These are phyloP conservation scores for Poeciliopsis infans DNA, from an alignment of 2,797 vertebrate genomes.

Conservation along the genomic window DNA sequence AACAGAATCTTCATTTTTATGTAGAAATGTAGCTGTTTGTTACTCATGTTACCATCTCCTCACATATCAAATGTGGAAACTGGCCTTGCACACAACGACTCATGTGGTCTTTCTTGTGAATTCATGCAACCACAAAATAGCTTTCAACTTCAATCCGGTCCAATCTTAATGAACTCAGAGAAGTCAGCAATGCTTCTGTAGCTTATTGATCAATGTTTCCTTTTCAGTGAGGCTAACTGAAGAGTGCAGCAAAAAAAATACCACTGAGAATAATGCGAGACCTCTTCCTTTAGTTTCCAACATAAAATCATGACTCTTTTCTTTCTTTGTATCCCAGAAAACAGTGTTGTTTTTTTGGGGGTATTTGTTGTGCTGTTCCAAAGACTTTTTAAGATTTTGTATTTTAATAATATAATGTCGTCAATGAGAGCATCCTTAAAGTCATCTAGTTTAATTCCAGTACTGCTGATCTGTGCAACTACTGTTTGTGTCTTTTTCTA, in stretches of 20 bases:
- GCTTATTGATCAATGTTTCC: not conserved
- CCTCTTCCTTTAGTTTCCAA: not conserved
- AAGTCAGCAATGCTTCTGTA: not conserved
- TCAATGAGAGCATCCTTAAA: not conserved
- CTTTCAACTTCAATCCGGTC: not conserved
- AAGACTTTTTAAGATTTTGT: not conserved
- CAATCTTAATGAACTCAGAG: not conserved
- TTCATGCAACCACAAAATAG: not conserved
- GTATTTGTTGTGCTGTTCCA: not conserved
- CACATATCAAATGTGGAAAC: not conserved
- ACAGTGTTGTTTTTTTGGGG: not conserved
- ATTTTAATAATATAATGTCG: not conserved
- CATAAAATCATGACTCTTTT: not conserved
- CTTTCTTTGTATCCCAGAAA: not conserved
- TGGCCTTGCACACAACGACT: not conserved
- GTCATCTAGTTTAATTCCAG: not conserved
- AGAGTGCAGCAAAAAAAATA: not conserved
- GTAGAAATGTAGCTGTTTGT: not conserved
- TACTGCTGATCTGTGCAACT: not conserved
- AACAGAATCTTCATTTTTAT: not conserved
- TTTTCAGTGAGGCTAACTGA: not conserved
- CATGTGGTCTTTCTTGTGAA: conserved; percentile 1
- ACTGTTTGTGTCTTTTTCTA: not conserved
- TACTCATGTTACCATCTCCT: not conserved
- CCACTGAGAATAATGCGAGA: not conserved